Evolutionary conservation across 2,797 vertebrate genomes (phyloP), one percentile per base, ranked within the genome.

Genomic region (Alca torda): DNA sequence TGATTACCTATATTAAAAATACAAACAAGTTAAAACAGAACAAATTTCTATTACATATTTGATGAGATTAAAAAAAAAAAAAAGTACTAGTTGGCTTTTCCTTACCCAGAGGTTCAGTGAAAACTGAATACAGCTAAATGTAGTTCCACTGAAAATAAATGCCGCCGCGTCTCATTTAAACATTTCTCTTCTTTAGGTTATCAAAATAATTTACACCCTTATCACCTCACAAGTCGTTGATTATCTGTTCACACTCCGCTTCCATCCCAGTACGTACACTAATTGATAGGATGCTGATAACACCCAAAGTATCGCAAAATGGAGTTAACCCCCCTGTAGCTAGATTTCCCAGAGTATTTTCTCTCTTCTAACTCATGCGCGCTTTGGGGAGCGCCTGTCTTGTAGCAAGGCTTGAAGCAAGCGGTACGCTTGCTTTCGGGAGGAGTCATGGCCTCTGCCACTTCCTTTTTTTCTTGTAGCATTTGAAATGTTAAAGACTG

Each of bases 1-100:
- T 99, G 95, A 99, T 99, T 68, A 99, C 99, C 99, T 99, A 84
- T n/a, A 96, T 67, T 87, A 46, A 84, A 97, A 96, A 97, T 6
- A 87, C 39, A 90, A 93, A 90, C 63, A 75, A 43, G 77, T 96
- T 93, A 91, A 85, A 95, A 39, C 41, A 92, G 41, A 89, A 57
- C 37, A 78, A 43, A 13, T 59, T 87, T 48, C 26, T 76, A 9
- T 46, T 57, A 64, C 0, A 0, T 31, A 57, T 19, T 28, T n/a
- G 25, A 3, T 54, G 68, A 89, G 18, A 51, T 19, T 31, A 45
- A 12, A 24, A 5, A 45, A 43, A 43, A 41, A 41, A 67, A 33
- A 28, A 35, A 48, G 7, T 8, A 57, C 6, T 60, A 12, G 6
- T 39, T 76, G 70, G n/a, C 30, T 76, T 89, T 86, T 84, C 33